Conservation (phyloP, 1,140 invertebrate genomes). For the Drosophila takahashii region DNA sequence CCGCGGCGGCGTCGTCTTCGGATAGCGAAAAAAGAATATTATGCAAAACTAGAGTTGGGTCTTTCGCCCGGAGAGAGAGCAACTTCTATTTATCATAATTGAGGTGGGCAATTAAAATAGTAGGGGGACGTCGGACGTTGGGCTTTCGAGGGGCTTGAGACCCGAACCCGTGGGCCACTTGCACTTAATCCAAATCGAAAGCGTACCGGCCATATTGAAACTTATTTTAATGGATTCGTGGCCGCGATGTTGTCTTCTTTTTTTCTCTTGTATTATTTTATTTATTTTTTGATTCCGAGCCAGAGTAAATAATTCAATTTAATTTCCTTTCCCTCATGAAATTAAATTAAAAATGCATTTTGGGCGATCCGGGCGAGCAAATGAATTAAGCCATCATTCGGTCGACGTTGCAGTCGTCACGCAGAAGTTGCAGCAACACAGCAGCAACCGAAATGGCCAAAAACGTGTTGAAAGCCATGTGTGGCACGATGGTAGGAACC, state of each 20-base stretch:
- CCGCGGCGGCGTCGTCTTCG: constrained; percentile 22
- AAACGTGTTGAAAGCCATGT: constrained; percentile 82
- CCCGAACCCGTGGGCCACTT: not conserved
- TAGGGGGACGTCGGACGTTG: not conserved
- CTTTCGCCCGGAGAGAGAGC: constrained; percentile 8
- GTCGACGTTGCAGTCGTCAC: constrained; percentile 53
- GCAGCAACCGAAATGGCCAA: constrained; percentile 55
- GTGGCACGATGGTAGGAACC: constrained; percentile 40
- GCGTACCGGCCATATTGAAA: constrained; percentile 49
- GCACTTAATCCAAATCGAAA: constrained; percentile 73
- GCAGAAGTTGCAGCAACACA: constrained; percentile 41
- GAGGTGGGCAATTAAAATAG: constrained; percentile 61
- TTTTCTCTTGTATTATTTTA: not conserved
- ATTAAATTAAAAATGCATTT: constrained; percentile 83
- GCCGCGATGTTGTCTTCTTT: constrained; percentile 50
- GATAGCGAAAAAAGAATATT: constrained; percentile 41
- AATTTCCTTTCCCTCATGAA: constrained; percentile 42
- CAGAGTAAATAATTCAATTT: constrained; percentile 59
- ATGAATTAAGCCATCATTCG: constrained; percentile 77
- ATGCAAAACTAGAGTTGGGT: constrained; percentile 51
- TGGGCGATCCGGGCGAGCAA: constrained; percentile 43
- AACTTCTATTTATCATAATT: constrained; percentile 68
- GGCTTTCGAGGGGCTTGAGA: not conserved
- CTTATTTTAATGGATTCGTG: constrained; percentile 72
- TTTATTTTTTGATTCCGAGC: not conserved